Evolutionary conservation across 2,888 invertebrate genomes (phyloP).

Genomic region (Criorhina ranunculi): DNA sequence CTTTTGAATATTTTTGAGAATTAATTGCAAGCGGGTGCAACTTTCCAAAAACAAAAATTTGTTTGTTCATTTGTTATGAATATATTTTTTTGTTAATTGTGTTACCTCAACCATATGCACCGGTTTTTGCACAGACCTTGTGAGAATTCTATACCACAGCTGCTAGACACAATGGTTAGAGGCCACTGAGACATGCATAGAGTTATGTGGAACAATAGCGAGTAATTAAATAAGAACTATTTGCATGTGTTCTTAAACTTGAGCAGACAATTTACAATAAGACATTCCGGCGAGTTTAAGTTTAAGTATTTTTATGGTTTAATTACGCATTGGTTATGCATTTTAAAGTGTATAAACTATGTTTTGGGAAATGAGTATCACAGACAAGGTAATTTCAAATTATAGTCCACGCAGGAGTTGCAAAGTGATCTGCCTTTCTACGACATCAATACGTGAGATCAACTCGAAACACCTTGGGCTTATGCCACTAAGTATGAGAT

Average conservation of each 20-base stretch:
- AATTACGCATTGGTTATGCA: conserved; percentile 46
- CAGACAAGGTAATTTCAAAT: too few relatives aligned
- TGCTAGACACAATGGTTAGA: conserved; percentile 67
- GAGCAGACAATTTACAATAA: conserved; percentile 10
- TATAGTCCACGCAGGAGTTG: too few relatives aligned
- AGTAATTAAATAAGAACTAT: conserved; percentile 65
- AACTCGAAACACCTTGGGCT: too few relatives aligned
- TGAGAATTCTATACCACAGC: conserved; percentile 37
- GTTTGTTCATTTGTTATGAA: conserved; percentile 25
- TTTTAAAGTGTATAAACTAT: too few relatives aligned
- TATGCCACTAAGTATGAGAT: too few relatives aligned
- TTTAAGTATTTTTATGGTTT: conserved; percentile 19
- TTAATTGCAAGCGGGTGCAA: conserved; percentile 63
- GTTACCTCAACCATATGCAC: conserved; percentile 34
- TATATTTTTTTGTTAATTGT: conserved; percentile 22
- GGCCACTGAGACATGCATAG: conserved; percentile 48
- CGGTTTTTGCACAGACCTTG: conserved; percentile 57
- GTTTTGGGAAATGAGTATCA: too few relatives aligned
- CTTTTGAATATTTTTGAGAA: conserved; percentile 37
- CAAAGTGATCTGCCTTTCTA: too few relatives aligned
- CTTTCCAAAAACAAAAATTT: conserved; percentile 69
- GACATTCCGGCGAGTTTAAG: neutral
- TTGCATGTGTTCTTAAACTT: conserved; percentile 52
- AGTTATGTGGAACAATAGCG: conserved; percentile 63
- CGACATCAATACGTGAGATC: too few relatives aligned